Conservation (phyloP, 2,113 vertebrate species). For the Camelus bactrianus region DNA sequence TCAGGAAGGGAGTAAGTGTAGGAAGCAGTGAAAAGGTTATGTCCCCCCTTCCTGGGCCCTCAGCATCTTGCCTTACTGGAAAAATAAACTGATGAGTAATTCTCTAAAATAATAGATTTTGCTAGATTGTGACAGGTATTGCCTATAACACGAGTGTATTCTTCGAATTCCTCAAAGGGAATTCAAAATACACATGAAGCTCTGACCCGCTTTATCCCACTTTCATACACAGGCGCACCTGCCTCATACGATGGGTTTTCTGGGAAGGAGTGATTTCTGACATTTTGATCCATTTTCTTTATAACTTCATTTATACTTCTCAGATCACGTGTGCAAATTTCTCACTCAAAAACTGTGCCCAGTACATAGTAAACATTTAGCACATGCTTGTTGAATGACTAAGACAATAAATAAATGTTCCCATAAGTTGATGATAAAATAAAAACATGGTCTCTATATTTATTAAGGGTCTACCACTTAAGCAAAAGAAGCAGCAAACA, state of each 20-base stretch:
- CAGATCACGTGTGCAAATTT: neutral
- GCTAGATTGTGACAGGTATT: neutral
- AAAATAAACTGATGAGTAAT: neutral
- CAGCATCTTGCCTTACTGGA: neutral
- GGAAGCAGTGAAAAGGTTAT: neutral
- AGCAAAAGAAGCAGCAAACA: neutral
- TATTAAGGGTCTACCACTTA: neutral
- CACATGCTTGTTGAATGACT: neutral
- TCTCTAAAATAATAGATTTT: neutral
- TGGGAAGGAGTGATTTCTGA: neutral
- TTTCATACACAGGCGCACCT: neutral
- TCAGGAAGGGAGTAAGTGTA: fast-evolving
- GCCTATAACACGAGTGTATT: neutral
- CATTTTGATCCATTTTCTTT: neutral
- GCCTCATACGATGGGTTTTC: neutral
- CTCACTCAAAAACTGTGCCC: neutral
- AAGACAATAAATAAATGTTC: neutral
- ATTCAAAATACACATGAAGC: neutral
- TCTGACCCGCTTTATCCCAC: neutral
- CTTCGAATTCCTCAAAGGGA: conserved; percentile 17
- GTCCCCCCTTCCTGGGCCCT: neutral
- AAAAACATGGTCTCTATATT: neutral
- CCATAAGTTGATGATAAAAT: neutral
- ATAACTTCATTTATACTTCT: neutral
- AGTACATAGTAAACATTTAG: neutral